Conservation (phyloP, 2,888 invertebrate species). For the Pilophorus perplexus region DNA sequence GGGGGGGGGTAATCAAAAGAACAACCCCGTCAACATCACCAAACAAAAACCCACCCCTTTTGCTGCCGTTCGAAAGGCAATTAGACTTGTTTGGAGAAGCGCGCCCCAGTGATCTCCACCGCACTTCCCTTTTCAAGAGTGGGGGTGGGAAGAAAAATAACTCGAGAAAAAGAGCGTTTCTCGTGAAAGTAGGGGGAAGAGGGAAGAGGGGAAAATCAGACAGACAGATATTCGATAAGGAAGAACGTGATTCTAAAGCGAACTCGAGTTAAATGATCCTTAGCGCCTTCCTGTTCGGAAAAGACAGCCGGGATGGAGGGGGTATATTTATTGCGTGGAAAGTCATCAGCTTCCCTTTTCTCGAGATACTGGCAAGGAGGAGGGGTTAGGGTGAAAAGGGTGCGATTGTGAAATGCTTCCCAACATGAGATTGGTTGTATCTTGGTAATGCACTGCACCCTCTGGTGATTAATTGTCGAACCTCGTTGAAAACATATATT, state of each 20-base stretch:
- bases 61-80: conserved; percentile 12
- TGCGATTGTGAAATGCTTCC: no score
- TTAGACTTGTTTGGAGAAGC: conserved; percentile 20
- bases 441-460: no score
- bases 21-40: neutral
- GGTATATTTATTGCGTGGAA: conserved; percentile 31
- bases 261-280: conserved; percentile 40
- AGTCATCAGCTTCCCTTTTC: conserved; percentile 20
- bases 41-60: neutral
- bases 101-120: neutral
- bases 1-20: neutral
- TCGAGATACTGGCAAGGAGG: neutral
- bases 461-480: no score
- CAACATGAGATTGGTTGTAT: no score
- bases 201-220: conserved; percentile 39
- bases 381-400: neutral
- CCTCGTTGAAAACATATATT: no score
- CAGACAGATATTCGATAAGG: conserved; percentile 40
- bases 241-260: conserved; percentile 39
- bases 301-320: conserved; percentile 12
- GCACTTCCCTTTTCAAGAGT: neutral
- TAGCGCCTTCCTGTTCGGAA: no score
- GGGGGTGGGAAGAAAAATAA: neutral
- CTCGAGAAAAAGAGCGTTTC: conserved; percentile 23
- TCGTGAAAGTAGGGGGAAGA: no score